A percentile compares a stretch with the other conserved stretches of the same genome.
Conservation (phyloP, 2,113 vertebrate species). For the Mesembrinibis cayennensis region DNA sequence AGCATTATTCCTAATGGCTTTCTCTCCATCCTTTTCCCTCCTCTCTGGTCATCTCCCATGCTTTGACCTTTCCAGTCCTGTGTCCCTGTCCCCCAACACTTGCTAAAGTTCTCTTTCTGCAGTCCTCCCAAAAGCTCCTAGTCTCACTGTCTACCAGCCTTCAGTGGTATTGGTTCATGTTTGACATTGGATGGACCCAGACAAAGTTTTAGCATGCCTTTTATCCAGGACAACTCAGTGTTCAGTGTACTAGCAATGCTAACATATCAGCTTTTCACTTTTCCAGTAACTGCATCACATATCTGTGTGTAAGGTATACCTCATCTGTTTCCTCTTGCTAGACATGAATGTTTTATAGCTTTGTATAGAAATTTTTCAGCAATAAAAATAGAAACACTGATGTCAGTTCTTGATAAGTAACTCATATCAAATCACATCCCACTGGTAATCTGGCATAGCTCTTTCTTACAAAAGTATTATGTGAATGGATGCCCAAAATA, state of each 20-base stretch:
- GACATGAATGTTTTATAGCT: conserved; percentile 29
- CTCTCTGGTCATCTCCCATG: background rate
- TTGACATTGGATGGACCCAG: background rate
- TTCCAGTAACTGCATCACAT: background rate
- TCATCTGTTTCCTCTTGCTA: background rate
- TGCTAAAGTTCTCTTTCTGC: background rate
- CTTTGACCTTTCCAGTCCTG: background rate
- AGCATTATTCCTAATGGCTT: accelerated
- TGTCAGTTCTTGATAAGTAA: conserved; percentile 52
- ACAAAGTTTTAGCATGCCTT: background rate
- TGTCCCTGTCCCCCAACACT: background rate
- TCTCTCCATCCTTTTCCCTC: background rate
- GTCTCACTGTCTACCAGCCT: background rate
- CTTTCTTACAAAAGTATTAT: conserved; percentile 66
- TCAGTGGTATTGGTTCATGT: background rate
- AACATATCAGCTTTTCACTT: background rate
- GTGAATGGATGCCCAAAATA: conserved; percentile 74
- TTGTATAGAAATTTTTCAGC: conserved; percentile 48
- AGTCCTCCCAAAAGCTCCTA: background rate
- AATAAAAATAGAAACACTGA: conserved; percentile 70
- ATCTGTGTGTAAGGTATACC: background rate
- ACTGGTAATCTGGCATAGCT: conserved; percentile 35
- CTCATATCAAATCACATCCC: conserved; percentile 62
- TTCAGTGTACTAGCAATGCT: background rate
- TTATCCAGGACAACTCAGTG: background rate